phyloP scores from a whole-genome alignment of 2,113 vertebrate species.

The Phaethornis superciliosus region DNA sequence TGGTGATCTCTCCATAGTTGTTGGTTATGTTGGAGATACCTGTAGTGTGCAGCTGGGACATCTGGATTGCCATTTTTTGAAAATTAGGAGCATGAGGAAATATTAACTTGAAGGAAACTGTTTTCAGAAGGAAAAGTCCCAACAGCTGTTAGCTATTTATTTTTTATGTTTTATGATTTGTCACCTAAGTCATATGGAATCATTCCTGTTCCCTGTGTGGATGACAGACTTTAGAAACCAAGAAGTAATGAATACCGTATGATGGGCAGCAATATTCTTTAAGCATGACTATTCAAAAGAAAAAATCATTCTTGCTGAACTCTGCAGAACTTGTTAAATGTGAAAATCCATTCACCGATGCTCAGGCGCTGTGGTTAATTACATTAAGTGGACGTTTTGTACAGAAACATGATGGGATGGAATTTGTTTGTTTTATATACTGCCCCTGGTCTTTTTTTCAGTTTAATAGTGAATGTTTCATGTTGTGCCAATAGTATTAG shows the following conservation, averaged over 20 bases:
- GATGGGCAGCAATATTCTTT: slow-evolving; percentile 51
- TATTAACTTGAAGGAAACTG: slow-evolving; percentile 44
- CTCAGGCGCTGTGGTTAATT: slow-evolving; percentile 45
- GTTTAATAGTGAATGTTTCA: slow-evolving; percentile 32
- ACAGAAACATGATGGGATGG: slow-evolving; percentile 29
- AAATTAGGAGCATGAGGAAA: slow-evolving; percentile 34
- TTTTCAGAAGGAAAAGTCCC: slow-evolving; percentile 30
- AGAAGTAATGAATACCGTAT: slow-evolving; percentile 50
- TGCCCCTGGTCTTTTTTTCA: not conserved
- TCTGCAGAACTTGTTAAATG: slow-evolving; percentile 23
- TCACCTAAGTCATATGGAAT: slow-evolving; percentile 63
- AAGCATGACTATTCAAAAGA: slow-evolving; percentile 46
- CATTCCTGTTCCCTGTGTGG: slow-evolving; percentile 43
- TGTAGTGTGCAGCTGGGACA: not conserved
- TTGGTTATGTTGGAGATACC: not conserved
- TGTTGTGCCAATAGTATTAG: slow-evolving; percentile 43
- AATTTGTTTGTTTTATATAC: slow-evolving; percentile 47
- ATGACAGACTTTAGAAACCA: slow-evolving; percentile 28
- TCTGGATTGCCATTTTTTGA: slow-evolving; percentile 41
- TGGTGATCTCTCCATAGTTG: not conserved
- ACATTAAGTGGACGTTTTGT: slow-evolving; percentile 29
- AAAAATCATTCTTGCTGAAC: slow-evolving; percentile 25
- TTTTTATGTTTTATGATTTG: slow-evolving; percentile 60
- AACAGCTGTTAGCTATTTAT: slow-evolving; percentile 55
- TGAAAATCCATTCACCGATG: not conserved